A percentile compares a stretch with the other conserved stretches of the same genome.
Evolutionary conservation across 2,888 invertebrate species (phyloP).

Genomic region (Melangyna quadrimaculata): DNA sequence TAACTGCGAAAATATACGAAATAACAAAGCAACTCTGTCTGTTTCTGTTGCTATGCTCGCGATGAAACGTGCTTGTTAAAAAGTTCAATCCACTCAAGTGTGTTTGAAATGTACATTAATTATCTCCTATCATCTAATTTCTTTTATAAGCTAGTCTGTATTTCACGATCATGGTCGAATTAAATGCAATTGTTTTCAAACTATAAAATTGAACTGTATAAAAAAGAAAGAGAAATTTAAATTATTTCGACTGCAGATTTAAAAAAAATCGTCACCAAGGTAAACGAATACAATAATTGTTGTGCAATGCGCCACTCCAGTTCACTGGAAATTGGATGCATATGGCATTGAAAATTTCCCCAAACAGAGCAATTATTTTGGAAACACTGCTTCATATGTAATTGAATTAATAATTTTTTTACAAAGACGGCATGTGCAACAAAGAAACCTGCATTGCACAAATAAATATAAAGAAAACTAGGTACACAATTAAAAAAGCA

Average conservation of each 20-base stretch:
- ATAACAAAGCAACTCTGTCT: neutral
- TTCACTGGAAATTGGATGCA: neutral
- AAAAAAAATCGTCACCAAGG: neutral
- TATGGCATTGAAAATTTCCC: slow-evolving; percentile 22
- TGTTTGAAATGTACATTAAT: neutral
- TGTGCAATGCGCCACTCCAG: neutral
- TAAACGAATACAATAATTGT: neutral
- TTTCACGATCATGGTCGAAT: slow-evolving; percentile 14
- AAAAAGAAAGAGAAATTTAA: too few relatives aligned
- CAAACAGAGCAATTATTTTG: neutral
- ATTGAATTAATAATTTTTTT: slow-evolving; percentile 2
- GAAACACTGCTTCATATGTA: neutral
- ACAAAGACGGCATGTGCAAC: neutral
- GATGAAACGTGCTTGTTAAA: neutral
- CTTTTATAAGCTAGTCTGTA: neutral
- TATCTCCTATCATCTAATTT: neutral
- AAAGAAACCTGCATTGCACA: neutral
- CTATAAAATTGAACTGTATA: too few relatives aligned
- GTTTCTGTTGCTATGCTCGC: slow-evolving; percentile 53
- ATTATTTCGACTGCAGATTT: too few relatives aligned
- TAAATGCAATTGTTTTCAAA: too few relatives aligned
- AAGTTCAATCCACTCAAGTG: neutral
- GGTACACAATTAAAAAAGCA: neutral
- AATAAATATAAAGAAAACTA: neutral
- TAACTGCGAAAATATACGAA: neutral